A percentile compares a stretch with the other conserved stretches of the same genome.
Conservation (phyloP, 1,140 invertebrate genomes). For the Drosophila arizonae region DNA sequence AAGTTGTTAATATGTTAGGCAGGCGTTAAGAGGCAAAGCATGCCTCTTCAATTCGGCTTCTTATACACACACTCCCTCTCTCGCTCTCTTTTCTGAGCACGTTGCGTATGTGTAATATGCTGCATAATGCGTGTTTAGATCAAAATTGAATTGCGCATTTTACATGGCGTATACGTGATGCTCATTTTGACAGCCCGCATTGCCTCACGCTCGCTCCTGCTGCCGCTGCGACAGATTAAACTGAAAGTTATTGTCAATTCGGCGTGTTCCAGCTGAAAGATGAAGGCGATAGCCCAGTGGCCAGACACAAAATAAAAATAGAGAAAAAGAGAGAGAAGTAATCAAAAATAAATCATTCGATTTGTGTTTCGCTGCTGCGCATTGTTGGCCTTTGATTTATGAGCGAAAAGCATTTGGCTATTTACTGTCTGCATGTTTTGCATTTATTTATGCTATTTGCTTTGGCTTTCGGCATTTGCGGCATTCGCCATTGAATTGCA, state of each 20-base stretch:
- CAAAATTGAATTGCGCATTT: slow-evolving; percentile 79
- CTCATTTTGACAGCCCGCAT: slow-evolving; percentile 31
- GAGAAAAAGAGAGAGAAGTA: not conserved
- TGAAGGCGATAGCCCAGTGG: slow-evolving; percentile 22
- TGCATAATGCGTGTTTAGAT: slow-evolving; percentile 79
- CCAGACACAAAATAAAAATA: not conserved
- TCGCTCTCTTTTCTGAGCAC: not conserved
- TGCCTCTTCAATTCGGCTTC: slow-evolving; percentile 56
- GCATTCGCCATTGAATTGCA: slow-evolving; percentile 17
- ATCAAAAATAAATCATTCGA: slow-evolving; percentile 38
- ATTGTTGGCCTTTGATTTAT: slow-evolving; percentile 39
- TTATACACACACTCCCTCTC: slow-evolving; percentile 9
- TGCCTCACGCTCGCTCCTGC: not conserved
- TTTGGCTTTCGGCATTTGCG: not conserved
- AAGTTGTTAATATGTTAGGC: slow-evolving; percentile 66
- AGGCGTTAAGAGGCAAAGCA: slow-evolving; percentile 28
- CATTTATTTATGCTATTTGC: slow-evolving; percentile 21
- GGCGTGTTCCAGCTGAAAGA: slow-evolving; percentile 23
- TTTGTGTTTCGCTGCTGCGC: slow-evolving; percentile 18
- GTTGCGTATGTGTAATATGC: slow-evolving; percentile 72
- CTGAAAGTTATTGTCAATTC: slow-evolving; percentile 41
- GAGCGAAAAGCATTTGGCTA: slow-evolving; percentile 26
- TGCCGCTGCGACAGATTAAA: slow-evolving; percentile 44
- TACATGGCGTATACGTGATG: slow-evolving; percentile 75
- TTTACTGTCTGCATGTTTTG: slow-evolving; percentile 25